Conservation (phyloP, 2,113 vertebrate genomes). For the Corydoras sp. region DNA sequence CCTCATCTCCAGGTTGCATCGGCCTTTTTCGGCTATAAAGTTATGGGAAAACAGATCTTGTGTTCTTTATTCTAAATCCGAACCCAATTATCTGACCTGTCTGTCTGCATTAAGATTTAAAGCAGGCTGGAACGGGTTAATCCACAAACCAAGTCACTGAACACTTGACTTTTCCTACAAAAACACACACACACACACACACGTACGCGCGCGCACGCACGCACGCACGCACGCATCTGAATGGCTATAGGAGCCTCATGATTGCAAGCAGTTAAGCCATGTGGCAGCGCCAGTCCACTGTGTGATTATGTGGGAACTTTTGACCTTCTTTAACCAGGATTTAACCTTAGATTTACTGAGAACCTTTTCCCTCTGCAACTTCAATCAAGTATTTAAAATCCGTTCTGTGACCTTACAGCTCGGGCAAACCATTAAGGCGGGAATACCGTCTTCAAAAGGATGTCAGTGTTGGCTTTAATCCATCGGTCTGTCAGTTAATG, state of each 20-base stretch:
- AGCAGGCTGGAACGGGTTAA: conserved; percentile 53
- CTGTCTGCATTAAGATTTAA: conserved; percentile 49
- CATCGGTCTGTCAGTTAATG: background rate
- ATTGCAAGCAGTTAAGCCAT: conserved; percentile 25
- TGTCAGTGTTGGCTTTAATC: background rate
- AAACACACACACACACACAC: conserved; percentile 18
- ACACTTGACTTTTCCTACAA: conserved; percentile 33
- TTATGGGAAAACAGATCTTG: conserved; percentile 25
- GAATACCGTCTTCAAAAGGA: background rate
- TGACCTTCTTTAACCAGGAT: background rate
- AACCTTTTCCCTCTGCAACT: background rate
- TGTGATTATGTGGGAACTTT: background rate
- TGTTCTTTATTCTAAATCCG: conserved; percentile 16
- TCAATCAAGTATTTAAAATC: conserved; percentile 6
- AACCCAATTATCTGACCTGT: conserved; percentile 35
- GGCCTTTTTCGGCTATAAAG: background rate
- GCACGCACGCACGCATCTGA: conserved; percentile 14
- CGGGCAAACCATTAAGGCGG: background rate
- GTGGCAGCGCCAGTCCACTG: conserved; percentile 32
- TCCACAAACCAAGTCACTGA: conserved; percentile 45
- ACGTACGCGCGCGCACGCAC: conserved; percentile 13
- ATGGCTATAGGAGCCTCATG: conserved; percentile 29
- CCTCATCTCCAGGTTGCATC: too few species aligned
- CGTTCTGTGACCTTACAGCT: background rate
- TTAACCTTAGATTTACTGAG: conserved; percentile 2